Conservation (phyloP, 2,113 vertebrate species). For the Prinia subflava region DNA sequence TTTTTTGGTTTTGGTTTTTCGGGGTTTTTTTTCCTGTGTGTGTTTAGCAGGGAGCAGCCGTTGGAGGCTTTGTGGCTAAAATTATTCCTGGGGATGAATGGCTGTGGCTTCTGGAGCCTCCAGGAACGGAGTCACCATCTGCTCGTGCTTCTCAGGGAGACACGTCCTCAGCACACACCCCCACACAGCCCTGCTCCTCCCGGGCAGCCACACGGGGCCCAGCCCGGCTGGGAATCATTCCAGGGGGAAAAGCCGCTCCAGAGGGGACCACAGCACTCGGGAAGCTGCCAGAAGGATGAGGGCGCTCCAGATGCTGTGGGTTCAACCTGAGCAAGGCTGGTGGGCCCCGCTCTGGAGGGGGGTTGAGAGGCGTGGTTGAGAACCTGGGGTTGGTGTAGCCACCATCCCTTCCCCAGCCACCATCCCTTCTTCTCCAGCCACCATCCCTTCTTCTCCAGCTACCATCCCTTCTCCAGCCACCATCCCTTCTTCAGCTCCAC, state of each 20-base stretch:
- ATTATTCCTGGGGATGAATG: conserved; percentile 72
- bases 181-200: not conserved
- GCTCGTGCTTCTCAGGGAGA: not conserved
- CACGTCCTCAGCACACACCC: not conserved
- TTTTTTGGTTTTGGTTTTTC: not conserved
- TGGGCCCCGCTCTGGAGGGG: not conserved
- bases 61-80: conserved; percentile 51
- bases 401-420: not conserved
- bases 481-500: not conserved
- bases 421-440: no score
- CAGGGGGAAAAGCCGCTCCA: not conserved
- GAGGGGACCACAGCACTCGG: accelerated
- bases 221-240: not conserved
- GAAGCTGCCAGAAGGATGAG: not conserved
- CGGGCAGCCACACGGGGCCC: not conserved
- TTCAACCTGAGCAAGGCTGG: not conserved
- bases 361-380: not conserved
- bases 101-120: conserved; percentile 46
- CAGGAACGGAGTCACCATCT: conserved; percentile 55
- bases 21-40: not conserved
- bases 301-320: not conserved
- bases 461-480: not conserved
- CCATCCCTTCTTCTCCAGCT: not conserved
- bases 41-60: not conserved
- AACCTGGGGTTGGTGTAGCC: not conserved